phyloP scores from a whole-genome alignment of 2,888 invertebrate genomes.

The Gryllus longicercus region DNA sequence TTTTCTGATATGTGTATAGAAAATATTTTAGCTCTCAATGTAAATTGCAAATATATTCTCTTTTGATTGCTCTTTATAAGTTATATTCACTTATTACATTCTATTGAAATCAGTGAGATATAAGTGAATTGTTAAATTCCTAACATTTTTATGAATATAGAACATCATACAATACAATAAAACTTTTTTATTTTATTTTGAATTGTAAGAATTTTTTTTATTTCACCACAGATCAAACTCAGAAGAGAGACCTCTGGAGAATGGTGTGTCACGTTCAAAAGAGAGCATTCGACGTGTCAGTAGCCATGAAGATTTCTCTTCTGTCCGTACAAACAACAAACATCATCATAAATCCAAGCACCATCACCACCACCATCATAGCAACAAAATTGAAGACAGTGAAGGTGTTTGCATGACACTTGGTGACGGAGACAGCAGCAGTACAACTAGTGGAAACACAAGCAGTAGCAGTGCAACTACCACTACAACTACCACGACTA shows the following conservation, averaged over 20 bases:
- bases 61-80: no score
- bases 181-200: no score
- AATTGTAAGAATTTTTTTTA: no score
- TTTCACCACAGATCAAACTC: conserved; percentile 36
- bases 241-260: conserved; percentile 37
- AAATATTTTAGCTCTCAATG: no score
- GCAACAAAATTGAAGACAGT: neutral
- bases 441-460: neutral
- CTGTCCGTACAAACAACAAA: conserved; percentile 19
- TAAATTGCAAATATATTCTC: no score
- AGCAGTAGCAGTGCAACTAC: conserved; percentile 41
- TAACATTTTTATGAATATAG: no score
- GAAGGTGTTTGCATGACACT: neutral
- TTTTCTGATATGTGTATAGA: no score
- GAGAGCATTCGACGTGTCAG: conserved; percentile 56
- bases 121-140: no score
- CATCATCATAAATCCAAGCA: conserved; percentile 11
- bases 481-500: conserved; percentile 41
- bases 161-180: no score
- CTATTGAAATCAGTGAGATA: no score
- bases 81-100: no score
- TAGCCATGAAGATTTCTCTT: conserved; percentile 58
- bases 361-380: conserved; percentile 17
- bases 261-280: conserved; percentile 30
- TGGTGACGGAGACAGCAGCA: neutral